Evolutionary conservation across 2,113 vertebrate species (phyloP).

Genomic region (Nymphicus hollandicus): DNA sequence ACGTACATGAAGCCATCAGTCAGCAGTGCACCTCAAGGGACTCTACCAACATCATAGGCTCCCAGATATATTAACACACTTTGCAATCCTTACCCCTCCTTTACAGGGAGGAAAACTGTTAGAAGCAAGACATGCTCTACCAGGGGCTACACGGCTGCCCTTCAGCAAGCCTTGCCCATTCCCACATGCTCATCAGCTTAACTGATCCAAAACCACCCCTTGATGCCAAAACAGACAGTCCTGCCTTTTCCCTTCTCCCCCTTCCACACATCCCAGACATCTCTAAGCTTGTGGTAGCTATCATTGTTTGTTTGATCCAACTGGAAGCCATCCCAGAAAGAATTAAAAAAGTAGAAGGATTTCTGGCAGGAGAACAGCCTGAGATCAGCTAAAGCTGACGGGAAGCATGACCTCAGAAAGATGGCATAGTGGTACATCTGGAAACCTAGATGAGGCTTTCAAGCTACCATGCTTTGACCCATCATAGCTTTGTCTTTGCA

Average conservation of each 20-base stretch:
- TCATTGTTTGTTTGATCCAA: not conserved
- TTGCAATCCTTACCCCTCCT: not conserved
- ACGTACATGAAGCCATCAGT: fast-evolving
- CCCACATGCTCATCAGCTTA: not conserved
- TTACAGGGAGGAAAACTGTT: not conserved
- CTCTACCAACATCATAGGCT: not conserved
- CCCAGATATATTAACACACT: not conserved
- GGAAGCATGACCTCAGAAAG: not conserved
- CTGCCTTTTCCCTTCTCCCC: not conserved
- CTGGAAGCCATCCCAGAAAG: not conserved
- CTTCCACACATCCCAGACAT: not conserved
- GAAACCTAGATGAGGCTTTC: not conserved
- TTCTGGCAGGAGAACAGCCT: not conserved
- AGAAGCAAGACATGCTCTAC: not conserved
- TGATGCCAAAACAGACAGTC: not conserved
- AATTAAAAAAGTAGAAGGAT: not conserved
- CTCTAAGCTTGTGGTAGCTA: not conserved
- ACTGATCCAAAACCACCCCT: not conserved
- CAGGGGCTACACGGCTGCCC: not conserved
- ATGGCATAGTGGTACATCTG: not conserved
- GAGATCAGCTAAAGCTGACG: not conserved
- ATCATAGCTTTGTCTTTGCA: not conserved
- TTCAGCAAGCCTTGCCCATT: not conserved
- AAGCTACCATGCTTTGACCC: not conserved
- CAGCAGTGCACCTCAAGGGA: not conserved